Evolutionary conservation across 2,888 invertebrate species (phyloP).

Genomic region (Stenichneumon culpator): DNA sequence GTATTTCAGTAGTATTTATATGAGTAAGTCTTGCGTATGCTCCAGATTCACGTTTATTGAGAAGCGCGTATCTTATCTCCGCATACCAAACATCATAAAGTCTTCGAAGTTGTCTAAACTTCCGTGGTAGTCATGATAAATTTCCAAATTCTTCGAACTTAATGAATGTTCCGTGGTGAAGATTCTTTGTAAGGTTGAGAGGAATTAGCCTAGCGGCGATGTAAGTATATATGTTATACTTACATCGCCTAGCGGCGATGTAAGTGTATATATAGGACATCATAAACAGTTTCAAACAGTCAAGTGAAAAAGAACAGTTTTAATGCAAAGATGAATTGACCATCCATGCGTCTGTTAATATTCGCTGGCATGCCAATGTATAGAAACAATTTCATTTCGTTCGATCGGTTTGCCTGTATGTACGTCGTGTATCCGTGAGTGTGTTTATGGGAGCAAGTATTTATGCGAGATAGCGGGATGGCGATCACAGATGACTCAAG

Average conservation of each 20-base stretch:
- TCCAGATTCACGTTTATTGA: not conserved
- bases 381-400: not conserved
- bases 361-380: not conserved
- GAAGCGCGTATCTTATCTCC: not conserved
- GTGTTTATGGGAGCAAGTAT: not conserved
- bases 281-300: not conserved
- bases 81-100: not conserved
- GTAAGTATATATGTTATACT: not conserved
- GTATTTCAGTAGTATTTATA: slow-evolving; percentile 5
- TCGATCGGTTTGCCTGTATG: not conserved
- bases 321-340: not conserved
- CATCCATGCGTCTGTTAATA: not conserved
- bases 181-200: not conserved
- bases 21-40: not conserved
- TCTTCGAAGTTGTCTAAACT: not conserved
- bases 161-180: slow-evolving; percentile 15
- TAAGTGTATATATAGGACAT: not conserved
- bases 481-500: not conserved
- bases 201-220: not conserved
- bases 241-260: too few species aligned
- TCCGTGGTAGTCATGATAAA: not conserved
- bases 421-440: not conserved
- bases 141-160: slow-evolving; percentile 26
- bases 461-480: not conserved
- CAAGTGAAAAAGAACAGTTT: not conserved